Percentiles rank a stretch among this genome's conserved stretches.
Conservation (phyloP, 2,797 vertebrate genomes). For the Amphiprion clarkii region DNA sequence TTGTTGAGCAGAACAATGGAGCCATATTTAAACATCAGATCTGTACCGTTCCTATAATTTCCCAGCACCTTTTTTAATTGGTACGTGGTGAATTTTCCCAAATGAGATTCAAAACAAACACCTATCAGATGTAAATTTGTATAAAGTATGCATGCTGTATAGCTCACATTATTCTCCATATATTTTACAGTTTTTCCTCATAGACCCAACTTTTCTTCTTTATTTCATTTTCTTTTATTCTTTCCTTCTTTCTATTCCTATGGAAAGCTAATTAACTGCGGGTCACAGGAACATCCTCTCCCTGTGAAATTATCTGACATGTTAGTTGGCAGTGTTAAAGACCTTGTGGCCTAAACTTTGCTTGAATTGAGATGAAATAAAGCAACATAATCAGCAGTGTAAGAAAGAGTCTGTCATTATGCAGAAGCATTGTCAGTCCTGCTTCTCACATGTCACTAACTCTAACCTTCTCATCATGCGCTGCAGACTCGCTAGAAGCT, state of each 20-base stretch:
- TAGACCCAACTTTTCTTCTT: not conserved
- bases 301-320: conserved; percentile 42
- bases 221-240: conserved; percentile 8
- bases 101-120: not conserved
- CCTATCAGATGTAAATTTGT: not conserved
- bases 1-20: no score
- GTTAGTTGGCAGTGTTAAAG: conserved; percentile 18
- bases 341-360: conserved; percentile 23
- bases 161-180: not conserved
- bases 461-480: not conserved
- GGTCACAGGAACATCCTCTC: conserved; percentile 41
- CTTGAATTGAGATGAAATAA: conserved; percentile 27
- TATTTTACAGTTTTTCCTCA: not conserved
- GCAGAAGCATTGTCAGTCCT: not conserved
- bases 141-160: not conserved
- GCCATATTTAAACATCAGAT: not conserved
- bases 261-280: conserved; percentile 50
- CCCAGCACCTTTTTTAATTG: no score
- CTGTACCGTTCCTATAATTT: not conserved
- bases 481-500: conserved; percentile 13
- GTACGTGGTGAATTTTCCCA: not conserved
- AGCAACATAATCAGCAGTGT: conserved; percentile 1
- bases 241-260: conserved; percentile 12
- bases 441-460: conserved; percentile 19
- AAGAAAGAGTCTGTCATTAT: not conserved